These are phyloP conservation scores for Phymanthus crucifer DNA, from an alignment of 92 coral and sea anemone species.

Conservation along the genomic window DNA sequence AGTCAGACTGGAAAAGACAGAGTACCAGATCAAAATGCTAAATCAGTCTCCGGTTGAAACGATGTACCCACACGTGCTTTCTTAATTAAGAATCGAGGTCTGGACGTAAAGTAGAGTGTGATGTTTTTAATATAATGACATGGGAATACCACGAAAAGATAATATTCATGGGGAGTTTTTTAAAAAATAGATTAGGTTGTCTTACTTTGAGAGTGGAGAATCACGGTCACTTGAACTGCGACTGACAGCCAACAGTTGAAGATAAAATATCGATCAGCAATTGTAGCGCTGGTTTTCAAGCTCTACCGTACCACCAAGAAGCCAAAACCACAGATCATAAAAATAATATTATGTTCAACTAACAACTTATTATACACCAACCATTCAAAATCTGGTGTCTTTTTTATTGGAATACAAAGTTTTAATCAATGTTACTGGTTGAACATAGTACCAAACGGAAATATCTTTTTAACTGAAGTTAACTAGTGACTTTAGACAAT, in stretches of 20 bases:
- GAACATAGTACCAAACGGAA: conserved; percentile 8
- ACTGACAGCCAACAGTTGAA: not conserved
- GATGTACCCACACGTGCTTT: not conserved
- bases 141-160: conserved; percentile 3
- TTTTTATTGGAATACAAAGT: not conserved
- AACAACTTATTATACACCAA: not conserved
- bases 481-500: not conserved
- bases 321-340: not conserved
- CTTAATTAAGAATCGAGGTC: not conserved
- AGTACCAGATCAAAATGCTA: not conserved
- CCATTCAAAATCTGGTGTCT: not conserved
- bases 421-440: not conserved
- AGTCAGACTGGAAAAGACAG: not conserved
- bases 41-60: not conserved
- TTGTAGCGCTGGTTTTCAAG: not conserved
- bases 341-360: not conserved
- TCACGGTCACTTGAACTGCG: conserved; percentile 4
- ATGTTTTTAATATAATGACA: not conserved
- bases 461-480: conserved; percentile 9
- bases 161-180: not conserved
- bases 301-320: not conserved
- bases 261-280: conserved; percentile 2
- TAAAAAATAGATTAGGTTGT: conserved; percentile 3
- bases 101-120: conserved; percentile 7
- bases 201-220: conserved; percentile 9